Percentiles rank a stretch among this genome's conserved stretches.
Conservation (phyloP, 2,888 invertebrate species). For the Tachystola acroxantha region DNA sequence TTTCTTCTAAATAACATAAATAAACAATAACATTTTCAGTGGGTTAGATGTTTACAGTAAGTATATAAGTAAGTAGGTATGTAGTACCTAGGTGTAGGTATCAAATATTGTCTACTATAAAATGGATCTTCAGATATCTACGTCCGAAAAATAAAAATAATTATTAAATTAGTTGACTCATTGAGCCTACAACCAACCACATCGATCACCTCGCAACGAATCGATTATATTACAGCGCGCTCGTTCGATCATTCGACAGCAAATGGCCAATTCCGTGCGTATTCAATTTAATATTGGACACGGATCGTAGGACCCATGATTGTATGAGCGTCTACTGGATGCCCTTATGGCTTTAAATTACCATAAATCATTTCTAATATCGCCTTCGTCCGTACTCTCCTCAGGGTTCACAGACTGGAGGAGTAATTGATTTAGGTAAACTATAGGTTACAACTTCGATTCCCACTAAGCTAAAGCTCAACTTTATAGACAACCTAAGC, state of each 20-base stretch:
- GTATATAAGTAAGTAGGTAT: no score
- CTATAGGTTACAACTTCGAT: no score
- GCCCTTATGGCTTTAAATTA: constrained; percentile 50
- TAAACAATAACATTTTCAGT: no score
- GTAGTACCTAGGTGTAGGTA: no score
- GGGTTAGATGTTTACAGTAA: no score
- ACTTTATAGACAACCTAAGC: no score
- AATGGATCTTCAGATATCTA: no score
- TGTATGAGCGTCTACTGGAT: constrained; percentile 33
- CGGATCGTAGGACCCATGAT: constrained; percentile 47
- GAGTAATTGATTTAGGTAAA: no score
- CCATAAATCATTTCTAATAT: constrained; percentile 47
- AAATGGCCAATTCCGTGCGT: constrained; percentile 45
- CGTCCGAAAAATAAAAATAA: constrained; percentile 8
- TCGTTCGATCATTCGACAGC: constrained; percentile 43
- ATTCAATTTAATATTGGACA: constrained; percentile 65
- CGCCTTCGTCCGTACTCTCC: not conserved
- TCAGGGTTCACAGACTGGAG: no score
- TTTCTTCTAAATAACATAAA: no score
- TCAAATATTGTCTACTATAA: no score
- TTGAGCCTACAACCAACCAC: constrained; percentile 13
- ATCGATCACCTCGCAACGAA: constrained; percentile 53
- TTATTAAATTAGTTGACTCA: constrained; percentile 11
- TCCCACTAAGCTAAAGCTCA: no score
- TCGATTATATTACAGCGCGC: constrained; percentile 43